Conservation (phyloP, 2,113 vertebrate genomes). For the Erythrocercus mccallii region DNA sequence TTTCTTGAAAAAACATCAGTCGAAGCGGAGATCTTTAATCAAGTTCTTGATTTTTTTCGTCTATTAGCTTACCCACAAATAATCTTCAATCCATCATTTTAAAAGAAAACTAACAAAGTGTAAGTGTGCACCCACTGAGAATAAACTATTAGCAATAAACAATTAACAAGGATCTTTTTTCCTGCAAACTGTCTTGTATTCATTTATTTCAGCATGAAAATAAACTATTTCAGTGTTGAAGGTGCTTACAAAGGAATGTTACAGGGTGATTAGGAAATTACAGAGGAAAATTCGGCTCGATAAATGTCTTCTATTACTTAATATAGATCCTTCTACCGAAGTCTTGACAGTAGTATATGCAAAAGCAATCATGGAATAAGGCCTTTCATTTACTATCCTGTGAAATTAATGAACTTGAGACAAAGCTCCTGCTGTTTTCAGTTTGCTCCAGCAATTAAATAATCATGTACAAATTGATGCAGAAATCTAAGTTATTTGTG, state of each 20-base stretch:
- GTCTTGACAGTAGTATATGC: background rate
- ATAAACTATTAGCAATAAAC: background rate
- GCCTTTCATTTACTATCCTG: background rate
- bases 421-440: slow-evolving; percentile 9
- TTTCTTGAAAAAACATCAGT: background rate
- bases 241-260: background rate
- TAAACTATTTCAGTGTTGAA: background rate
- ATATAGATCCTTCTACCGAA: background rate
- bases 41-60: background rate
- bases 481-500: slow-evolving; percentile 16
- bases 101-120: background rate
- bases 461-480: slow-evolving; percentile 9
- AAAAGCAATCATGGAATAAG: slow-evolving; percentile 2
- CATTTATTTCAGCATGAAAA: background rate
- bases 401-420: slow-evolving; percentile 5
- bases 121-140: background rate
- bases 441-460: slow-evolving; percentile 25
- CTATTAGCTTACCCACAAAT: background rate
- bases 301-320: background rate
- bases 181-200: background rate
- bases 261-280: background rate
- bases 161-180: background rate
- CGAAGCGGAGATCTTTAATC: background rate
- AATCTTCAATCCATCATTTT: background rate
- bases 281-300: background rate